Conservation (phyloP, 2,888 invertebrate genomes). For the Mythimna loreyi region DNA sequence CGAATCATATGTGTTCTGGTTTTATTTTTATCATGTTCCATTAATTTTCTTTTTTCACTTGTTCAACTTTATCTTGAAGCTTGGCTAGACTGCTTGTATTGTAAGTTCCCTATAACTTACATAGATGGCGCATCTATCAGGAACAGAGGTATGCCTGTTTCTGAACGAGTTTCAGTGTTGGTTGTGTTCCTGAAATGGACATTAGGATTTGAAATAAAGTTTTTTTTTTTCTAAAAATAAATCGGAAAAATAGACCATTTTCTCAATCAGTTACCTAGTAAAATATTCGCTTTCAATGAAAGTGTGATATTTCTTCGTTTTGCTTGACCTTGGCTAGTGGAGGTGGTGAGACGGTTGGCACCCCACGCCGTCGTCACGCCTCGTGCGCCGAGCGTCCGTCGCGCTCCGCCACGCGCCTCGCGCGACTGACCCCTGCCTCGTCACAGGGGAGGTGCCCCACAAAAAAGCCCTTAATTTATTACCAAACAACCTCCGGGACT, state of each 20-base stretch:
- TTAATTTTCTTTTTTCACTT: background rate
- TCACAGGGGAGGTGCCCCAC: conserved; percentile 50
- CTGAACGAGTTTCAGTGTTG: background rate
- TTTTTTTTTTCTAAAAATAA: background rate
- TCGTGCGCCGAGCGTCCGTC: conserved; percentile 71
- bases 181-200: background rate
- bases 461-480: conserved; percentile 54
- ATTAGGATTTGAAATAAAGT: background rate
- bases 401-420: conserved; percentile 75
- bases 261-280: background rate
- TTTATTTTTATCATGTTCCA: background rate
- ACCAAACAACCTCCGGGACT: conserved; percentile 38
- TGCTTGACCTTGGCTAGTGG: conserved; percentile 66
- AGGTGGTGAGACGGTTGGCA: conserved; percentile 71
- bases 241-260: background rate
- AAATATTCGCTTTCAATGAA: conserved; percentile 14
- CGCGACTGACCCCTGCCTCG: conserved; percentile 75
- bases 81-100: conserved; percentile 2
- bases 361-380: conserved; percentile 79
- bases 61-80: background rate
- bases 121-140: conserved; percentile 69
- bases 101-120: conserved; percentile 32
- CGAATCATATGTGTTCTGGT: background rate
- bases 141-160: background rate
- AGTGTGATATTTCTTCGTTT: conserved; percentile 38